A percentile compares a stretch with the other conserved stretches of the same genome.
These are phyloP conservation scores for Lydus trimaculatus DNA, from an alignment of 2,888 invertebrate genomes.

Conservation along the genomic window DNA sequence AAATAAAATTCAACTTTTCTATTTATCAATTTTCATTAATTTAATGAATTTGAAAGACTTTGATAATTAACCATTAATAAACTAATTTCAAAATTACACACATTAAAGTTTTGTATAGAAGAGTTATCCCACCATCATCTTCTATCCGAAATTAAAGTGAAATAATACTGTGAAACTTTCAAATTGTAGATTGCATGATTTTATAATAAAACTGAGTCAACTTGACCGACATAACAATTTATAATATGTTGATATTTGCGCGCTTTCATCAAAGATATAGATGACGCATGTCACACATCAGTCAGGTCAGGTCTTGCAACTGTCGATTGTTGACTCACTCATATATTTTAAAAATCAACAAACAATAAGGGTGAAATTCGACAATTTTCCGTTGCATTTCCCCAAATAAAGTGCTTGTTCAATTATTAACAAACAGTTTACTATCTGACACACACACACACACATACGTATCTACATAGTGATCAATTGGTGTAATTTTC, in stretches of 20 bases:
- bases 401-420: slow-evolving; percentile 17
- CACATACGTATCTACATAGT: no score
- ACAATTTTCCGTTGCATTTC: no score
- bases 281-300: no score
- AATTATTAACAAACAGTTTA: slow-evolving; percentile 40
- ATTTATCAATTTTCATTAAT: neutral
- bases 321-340: no score
- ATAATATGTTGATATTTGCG: no score
- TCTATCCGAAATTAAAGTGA: neutral
- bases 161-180: neutral
- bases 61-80: neutral
- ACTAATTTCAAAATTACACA: neutral
- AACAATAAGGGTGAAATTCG: no score
- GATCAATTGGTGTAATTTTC: slow-evolving; percentile 42
- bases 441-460: slow-evolving; percentile 35
- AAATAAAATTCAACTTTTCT: neutral
- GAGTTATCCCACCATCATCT: neutral
- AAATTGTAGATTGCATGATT: neutral
- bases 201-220: neutral
- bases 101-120: no score
- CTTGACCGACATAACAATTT: no score
- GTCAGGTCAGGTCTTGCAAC: no score
- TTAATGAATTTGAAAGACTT: neutral
- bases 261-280: no score
- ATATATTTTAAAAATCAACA: no score